These are phyloP conservation scores for Syrista parreyssii DNA, from an alignment of 2,888 invertebrate genomes.

Conservation along the genomic window DNA sequence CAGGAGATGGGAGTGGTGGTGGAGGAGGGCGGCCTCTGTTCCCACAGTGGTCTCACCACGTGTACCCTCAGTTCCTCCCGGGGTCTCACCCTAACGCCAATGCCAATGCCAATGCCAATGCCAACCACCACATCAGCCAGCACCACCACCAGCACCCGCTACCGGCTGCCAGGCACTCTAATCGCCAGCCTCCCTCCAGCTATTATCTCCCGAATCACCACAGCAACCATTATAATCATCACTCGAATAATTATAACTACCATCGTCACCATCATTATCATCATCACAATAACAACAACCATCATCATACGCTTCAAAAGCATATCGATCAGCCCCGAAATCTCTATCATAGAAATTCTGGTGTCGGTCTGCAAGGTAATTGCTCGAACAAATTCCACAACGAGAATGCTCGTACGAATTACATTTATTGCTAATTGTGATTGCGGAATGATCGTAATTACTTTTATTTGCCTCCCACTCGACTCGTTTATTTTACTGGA, in stretches of 20 bases:
- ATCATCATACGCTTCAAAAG: constrained; percentile 68
- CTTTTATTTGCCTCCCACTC: constrained; percentile 31
- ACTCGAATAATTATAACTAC: constrained; percentile 72
- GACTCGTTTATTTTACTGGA: neutral
- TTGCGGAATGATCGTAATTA: constrained; percentile 30
- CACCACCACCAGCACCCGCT: constrained; percentile 68
- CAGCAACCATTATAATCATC: constrained; percentile 69
- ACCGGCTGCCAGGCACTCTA: constrained; percentile 68
- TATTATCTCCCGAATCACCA: constrained; percentile 70
- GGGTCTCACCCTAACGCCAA: constrained; percentile 84
- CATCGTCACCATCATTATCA: constrained; percentile 72
- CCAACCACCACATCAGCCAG: constrained; percentile 66
- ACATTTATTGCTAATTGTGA: constrained; percentile 7
- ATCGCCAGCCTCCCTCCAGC: constrained; percentile 64
- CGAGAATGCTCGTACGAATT: constrained; percentile 17
- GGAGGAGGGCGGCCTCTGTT: constrained; percentile 84
- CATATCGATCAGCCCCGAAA: constrained; percentile 68
- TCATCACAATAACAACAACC: constrained; percentile 70
- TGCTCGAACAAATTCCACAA: constrained; percentile 35
- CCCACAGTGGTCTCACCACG: constrained; percentile 95
- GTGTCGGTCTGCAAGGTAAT: constrained; percentile 72
- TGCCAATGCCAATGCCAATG: constrained; percentile 66
- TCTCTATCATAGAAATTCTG: constrained; percentile 72
- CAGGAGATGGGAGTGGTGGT: constrained; percentile 65
- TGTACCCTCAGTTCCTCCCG: constrained; percentile 93